These are phyloP conservation scores for Drosophila orena DNA, from an alignment of 1,140 invertebrate species.

Conservation along the genomic window DNA sequence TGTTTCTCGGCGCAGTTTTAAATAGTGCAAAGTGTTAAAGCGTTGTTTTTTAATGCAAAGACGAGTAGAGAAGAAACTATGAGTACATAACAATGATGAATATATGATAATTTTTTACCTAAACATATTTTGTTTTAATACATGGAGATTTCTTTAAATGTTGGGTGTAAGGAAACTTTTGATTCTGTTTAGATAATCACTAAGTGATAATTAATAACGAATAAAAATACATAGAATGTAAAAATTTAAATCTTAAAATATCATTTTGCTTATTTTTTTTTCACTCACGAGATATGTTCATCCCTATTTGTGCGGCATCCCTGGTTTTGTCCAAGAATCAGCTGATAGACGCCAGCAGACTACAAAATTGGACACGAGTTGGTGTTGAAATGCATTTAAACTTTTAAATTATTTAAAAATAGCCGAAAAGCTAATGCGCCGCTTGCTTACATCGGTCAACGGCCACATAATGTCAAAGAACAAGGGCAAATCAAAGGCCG, in stretches of 20 bases:
- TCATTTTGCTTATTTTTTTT: too few species aligned
- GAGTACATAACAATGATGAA: constrained; percentile 70
- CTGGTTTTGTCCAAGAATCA: constrained; percentile 10
- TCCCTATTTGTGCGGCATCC: constrained; percentile 1
- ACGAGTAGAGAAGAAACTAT: constrained; percentile 69
- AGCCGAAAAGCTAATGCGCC: constrained; percentile 47
- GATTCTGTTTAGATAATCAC: background rate
- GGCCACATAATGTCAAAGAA: constrained; percentile 71
- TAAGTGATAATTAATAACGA: too few species aligned
- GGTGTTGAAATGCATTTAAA: constrained; percentile 1
- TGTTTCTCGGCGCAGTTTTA: constrained; percentile 59
- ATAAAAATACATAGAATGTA: too few species aligned
- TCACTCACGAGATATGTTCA: constrained; percentile 7
- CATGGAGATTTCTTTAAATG: background rate
- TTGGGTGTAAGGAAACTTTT: background rate
- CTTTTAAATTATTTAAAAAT: constrained; percentile 3
- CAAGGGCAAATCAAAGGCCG: constrained; percentile 66
- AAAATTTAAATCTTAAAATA: background rate
- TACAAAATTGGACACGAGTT: background rate
- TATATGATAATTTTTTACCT: constrained; percentile 82
- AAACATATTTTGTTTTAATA: constrained; percentile 6
- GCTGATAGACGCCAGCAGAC: constrained; percentile 25
- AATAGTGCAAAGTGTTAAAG: constrained; percentile 72
- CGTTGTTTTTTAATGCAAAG: constrained; percentile 65
- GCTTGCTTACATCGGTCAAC: constrained; percentile 39